phyloP scores from a whole-genome alignment of 2,888 invertebrate species.

The Cryptophagus acutangulus region DNA sequence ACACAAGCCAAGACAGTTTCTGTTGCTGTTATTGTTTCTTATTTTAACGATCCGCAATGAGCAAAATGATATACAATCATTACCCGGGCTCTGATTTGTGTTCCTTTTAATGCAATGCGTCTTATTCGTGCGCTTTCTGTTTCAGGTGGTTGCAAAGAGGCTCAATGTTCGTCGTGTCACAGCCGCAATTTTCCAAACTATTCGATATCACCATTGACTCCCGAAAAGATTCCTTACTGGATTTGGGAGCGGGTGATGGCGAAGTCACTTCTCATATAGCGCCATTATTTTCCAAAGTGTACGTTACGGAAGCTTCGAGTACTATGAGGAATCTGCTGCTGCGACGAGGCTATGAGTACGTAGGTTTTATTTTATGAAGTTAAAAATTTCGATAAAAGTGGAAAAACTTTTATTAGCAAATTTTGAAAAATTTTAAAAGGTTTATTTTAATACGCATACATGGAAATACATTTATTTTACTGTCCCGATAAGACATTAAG shows the following conservation, averaged over 20 bases:
- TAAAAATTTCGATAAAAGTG: too few relatives aligned
- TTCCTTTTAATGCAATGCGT: too few relatives aligned
- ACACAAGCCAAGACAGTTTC: neutral
- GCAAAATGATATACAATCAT: too few relatives aligned
- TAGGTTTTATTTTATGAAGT: too few relatives aligned
- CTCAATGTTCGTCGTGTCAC: constrained; percentile 94
- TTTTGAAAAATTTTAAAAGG: too few relatives aligned
- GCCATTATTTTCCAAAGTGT: constrained; percentile 66
- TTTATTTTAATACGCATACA: too few relatives aligned
- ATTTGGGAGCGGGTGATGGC: constrained; percentile 95
- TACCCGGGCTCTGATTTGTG: too few relatives aligned
- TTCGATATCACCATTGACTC: constrained; percentile 46
- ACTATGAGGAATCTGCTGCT: constrained; percentile 80
- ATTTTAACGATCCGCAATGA: too few relatives aligned
- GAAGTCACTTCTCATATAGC: constrained; percentile 81
- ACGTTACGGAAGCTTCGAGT: constrained; percentile 87
- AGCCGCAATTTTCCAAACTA: constrained; percentile 68
- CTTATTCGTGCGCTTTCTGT: too few relatives aligned
- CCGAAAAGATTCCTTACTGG: constrained; percentile 58
- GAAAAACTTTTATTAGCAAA: too few relatives aligned
- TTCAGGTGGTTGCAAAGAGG: constrained; percentile 80
- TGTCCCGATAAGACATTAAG: too few relatives aligned
- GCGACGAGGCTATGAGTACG: constrained; percentile 72
- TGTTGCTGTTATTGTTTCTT: neutral
- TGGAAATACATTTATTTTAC: too few relatives aligned